These are phyloP conservation scores for Drosophila leonis DNA, from an alignment of 2,888 invertebrate species.

Conservation along the genomic window DNA sequence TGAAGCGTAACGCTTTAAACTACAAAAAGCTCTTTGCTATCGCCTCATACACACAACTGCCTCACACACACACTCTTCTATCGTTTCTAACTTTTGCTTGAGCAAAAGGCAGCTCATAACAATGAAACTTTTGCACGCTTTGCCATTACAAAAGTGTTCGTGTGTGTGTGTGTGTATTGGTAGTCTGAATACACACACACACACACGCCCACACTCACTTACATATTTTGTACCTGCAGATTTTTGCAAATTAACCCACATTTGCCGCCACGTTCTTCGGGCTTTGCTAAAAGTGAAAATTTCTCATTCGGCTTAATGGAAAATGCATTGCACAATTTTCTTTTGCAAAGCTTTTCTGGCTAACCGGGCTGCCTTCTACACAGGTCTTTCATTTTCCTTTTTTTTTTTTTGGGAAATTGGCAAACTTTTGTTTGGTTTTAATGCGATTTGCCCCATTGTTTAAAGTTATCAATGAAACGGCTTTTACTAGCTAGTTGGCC, in stretches of 20 bases:
- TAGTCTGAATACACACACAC: neutral
- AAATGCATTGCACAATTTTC: slow-evolving; percentile 54
- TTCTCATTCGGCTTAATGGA: slow-evolving; percentile 46
- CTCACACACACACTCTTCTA: slow-evolving; percentile 1
- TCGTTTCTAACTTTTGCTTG: slow-evolving; percentile 58
- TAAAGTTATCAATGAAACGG: slow-evolving; percentile 28
- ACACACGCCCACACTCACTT: neutral
- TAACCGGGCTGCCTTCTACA: slow-evolving; percentile 3
- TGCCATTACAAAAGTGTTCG: slow-evolving; percentile 28
- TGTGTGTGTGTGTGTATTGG: slow-evolving; percentile 20
- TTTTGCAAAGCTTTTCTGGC: slow-evolving; percentile 31
- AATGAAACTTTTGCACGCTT: slow-evolving; percentile 66
- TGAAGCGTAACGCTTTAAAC: slow-evolving; percentile 62
- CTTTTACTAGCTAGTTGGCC: slow-evolving; percentile 5
- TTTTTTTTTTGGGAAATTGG: slow-evolving; percentile 23
- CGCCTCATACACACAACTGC: neutral
- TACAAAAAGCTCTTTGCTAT: slow-evolving; percentile 53
- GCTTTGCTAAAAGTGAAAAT: slow-evolving; percentile 43
- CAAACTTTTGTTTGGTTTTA: slow-evolving; percentile 53
- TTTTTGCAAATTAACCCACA: slow-evolving; percentile 76
- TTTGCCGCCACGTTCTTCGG: slow-evolving; percentile 55
- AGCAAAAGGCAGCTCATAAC: slow-evolving; percentile 61
- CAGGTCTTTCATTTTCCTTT: neutral
- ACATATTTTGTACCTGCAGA: slow-evolving; percentile 57
- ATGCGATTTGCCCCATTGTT: slow-evolving; percentile 28